A percentile compares a stretch with the other conserved stretches of the same genome.
These are phyloP conservation scores for Acromyrmex echinatior DNA, from an alignment of 1,140 invertebrate species.

Conservation along the genomic window DNA sequence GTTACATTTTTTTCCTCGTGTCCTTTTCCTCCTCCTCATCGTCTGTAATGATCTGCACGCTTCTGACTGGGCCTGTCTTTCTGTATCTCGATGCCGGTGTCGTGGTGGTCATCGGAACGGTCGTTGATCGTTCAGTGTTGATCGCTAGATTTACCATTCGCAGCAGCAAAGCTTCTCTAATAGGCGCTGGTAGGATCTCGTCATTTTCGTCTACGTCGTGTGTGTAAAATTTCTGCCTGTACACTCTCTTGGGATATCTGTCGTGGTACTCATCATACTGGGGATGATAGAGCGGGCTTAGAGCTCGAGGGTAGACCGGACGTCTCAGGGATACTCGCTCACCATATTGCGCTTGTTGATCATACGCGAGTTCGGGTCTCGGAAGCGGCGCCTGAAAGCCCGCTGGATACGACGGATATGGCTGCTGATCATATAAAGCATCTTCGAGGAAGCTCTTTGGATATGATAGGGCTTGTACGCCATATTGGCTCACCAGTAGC, in stretches of 20 bases:
- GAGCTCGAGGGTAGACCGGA: slow-evolving; percentile 69
- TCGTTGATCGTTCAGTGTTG: slow-evolving; percentile 88
- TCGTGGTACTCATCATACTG: slow-evolving; percentile 87
- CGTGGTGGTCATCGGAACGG: slow-evolving; percentile 77
- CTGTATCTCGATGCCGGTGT: slow-evolving; percentile 79
- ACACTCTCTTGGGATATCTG: slow-evolving; percentile 82
- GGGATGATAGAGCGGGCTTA: slow-evolving; percentile 83
- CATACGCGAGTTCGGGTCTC: slow-evolving; percentile 85
- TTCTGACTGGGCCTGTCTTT: slow-evolving; percentile 83
- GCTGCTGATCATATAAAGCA: slow-evolving; percentile 84
- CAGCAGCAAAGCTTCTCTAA: slow-evolving; percentile 89
- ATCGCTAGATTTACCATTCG: slow-evolving; percentile 91
- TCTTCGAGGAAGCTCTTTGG: slow-evolving; percentile 84
- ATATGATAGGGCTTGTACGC: slow-evolving; percentile 82
- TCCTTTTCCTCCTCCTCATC: slow-evolving; percentile 80
- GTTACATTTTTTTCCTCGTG: slow-evolving; percentile 81
- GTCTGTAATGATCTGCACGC: slow-evolving; percentile 83
- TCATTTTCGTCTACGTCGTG: slow-evolving; percentile 82
- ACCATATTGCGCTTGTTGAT: slow-evolving; percentile 80
- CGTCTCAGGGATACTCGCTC: slow-evolving; percentile 83
- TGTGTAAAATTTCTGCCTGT: slow-evolving; percentile 84
- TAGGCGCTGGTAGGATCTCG: slow-evolving; percentile 89
- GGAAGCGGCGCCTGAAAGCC: slow-evolving; percentile 77
- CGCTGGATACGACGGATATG: slow-evolving; percentile 82
- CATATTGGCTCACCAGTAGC: slow-evolving; percentile 84